Evolutionary conservation across 2,888 invertebrate genomes (phyloP).

Genomic region (Coenonympha glycerion): DNA sequence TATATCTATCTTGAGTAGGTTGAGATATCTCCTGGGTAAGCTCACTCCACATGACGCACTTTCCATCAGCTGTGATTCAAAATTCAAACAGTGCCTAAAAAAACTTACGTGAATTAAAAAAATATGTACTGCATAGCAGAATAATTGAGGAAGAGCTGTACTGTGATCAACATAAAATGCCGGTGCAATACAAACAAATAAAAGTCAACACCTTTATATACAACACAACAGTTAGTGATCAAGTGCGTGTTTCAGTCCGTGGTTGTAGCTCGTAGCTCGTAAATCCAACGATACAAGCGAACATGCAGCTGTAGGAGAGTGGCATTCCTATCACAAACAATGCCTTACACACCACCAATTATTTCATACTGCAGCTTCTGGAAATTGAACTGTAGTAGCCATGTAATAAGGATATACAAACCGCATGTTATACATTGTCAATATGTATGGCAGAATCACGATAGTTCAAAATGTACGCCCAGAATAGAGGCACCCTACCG

Average conservation of each 20-base stretch:
- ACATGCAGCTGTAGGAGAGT: conserved; percentile 9
- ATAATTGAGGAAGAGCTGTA: background rate
- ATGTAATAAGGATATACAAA: background rate
- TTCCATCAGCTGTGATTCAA: no score
- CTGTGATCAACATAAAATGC: background rate
- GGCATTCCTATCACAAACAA: conserved; percentile 13
- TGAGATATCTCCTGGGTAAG: no score
- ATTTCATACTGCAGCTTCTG: background rate
- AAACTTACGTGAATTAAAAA: no score
- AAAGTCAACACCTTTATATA: conserved; percentile 11
- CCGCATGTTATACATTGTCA: background rate
- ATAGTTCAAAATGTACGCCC: conserved; percentile 11
- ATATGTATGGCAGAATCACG: background rate
- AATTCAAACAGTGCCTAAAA: no score
- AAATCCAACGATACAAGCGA: conserved; percentile 11
- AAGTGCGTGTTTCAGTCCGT: conserved; percentile 5
- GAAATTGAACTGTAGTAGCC: background rate
- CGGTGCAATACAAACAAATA: background rate
- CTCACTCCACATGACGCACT: no score
- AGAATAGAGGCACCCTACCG: conserved; percentile 1
- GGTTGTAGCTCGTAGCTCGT: conserved; percentile 11
- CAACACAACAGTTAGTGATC: conserved; percentile 10
- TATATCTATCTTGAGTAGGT: no score
- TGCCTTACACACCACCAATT: conserved; percentile 6
- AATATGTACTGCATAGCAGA: background rate